These are phyloP conservation scores for Delphinapterus leucas DNA, from an alignment of 2,113 vertebrate species.

Conservation along the genomic window DNA sequence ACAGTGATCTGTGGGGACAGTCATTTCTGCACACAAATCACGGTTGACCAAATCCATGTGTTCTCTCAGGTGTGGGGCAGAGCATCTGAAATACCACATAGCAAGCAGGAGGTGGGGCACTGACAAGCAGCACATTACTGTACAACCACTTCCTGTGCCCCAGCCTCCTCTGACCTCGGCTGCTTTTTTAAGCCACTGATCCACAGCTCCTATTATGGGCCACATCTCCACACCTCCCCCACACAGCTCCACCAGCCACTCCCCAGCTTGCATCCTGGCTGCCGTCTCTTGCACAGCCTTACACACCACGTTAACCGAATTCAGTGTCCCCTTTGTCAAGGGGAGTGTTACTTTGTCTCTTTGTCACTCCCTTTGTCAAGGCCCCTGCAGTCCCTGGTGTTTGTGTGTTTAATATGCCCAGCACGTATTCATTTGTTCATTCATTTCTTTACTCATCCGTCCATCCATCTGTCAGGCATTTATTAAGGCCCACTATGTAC, in stretches of 20 bases:
- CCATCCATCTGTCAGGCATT: not conserved
- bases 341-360: no score
- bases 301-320: not conserved
- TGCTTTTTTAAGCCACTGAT: slow-evolving; percentile 55
- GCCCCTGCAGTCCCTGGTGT: not conserved
- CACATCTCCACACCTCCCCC: not conserved
- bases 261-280: not conserved
- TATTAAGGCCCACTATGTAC: not conserved
- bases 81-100: not conserved
- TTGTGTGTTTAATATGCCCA: not conserved
- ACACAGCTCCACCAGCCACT: not conserved
- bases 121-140: slow-evolving; percentile 42
- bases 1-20: not conserved
- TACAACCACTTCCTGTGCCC: slow-evolving; percentile 50
- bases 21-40: not conserved
- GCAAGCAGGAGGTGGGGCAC: slow-evolving; percentile 9
- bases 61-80: slow-evolving; percentile 18
- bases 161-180: slow-evolving; percentile 55
- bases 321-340: not conserved
- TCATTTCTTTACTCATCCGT: not conserved
- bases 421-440: not conserved
- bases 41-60: not conserved
- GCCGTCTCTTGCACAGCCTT: not conserved
- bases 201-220: slow-evolving; percentile 29
- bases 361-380: not conserved